These are phyloP conservation scores for Bovichtus diacanthus DNA, from an alignment of 2,797 vertebrate genomes.

Conservation along the genomic window DNA sequence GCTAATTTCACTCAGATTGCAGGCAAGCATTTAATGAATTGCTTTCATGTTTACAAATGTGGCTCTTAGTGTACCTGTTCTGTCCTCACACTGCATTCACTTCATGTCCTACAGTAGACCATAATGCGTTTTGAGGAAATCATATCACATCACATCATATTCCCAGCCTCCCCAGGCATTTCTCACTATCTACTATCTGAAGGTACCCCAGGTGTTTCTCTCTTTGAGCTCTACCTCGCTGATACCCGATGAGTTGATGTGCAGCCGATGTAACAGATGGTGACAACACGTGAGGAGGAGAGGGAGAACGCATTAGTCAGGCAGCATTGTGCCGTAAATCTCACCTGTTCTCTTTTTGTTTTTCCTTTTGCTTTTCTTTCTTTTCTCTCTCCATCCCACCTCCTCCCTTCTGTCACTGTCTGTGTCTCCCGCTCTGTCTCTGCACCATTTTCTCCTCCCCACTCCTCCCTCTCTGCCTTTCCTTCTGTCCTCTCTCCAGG, in stretches of 20 bases:
- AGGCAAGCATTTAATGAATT: constrained; percentile 43
- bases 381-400: constrained; percentile 18
- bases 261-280: constrained; percentile 47
- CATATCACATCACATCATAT: constrained; percentile 9
- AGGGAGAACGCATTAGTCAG: constrained; percentile 5
- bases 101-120: constrained; percentile 2
- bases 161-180: constrained; percentile 1
- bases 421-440: constrained; percentile 21
- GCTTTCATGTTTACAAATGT: constrained; percentile 44
- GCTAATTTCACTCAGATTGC: constrained; percentile 53
- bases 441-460: constrained; percentile 18
- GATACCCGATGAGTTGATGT: constrained; percentile 22
- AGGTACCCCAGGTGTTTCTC: constrained; percentile 17
- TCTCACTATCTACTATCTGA: constrained; percentile 23
- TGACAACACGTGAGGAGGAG: constrained; percentile 25
- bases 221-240: constrained; percentile 12
- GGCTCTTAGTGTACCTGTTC: not conserved
- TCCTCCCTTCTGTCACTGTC: constrained; percentile 25
- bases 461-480: constrained; percentile 21
- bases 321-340: constrained; percentile 39
- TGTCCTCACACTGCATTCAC: not conserved
- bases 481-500: constrained; percentile 82
- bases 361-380: too few relatives aligned
- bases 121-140: constrained; percentile 1
- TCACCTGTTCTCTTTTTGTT: constrained; percentile 51